These are phyloP conservation scores for Cranoglanis bouderius DNA, from an alignment of 2,113 vertebrate species.

Conservation along the genomic window DNA sequence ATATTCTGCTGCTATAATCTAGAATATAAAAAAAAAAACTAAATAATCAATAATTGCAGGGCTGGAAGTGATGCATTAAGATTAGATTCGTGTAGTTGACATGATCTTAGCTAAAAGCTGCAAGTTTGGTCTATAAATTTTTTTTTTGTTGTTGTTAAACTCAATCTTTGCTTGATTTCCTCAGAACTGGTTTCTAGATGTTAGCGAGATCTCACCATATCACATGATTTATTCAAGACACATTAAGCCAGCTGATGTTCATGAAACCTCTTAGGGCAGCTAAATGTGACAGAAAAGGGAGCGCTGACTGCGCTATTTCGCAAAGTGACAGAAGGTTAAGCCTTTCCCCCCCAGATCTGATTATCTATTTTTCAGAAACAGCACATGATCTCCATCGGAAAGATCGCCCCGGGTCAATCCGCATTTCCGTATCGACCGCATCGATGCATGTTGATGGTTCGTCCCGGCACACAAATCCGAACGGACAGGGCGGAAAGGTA, in stretches of 20 bases:
- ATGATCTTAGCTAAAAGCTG: background rate
- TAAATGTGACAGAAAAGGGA: background rate
- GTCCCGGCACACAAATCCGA: slow-evolving; percentile 2
- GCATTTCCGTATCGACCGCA: background rate
- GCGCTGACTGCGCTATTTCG: background rate
- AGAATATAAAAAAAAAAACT: background rate
- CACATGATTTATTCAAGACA: background rate
- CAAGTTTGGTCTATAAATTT: too few species aligned
- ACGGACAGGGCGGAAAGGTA: slow-evolving; percentile 4
- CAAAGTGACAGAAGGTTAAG: background rate
- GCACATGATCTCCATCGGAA: background rate
- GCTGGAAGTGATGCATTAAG: background rate
- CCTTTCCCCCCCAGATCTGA: background rate
- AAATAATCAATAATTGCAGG: background rate
- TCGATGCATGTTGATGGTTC: background rate
- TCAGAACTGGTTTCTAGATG: background rate
- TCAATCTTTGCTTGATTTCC: background rate
- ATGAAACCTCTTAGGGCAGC: background rate
- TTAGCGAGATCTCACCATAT: background rate
- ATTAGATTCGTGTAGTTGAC: background rate
- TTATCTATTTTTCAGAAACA: background rate
- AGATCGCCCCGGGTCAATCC: background rate
- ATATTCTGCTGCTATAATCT: too few species aligned
- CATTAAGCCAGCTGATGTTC: background rate
- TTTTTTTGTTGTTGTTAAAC: too few species aligned